Evolutionary conservation across 2,888 invertebrate genomes (phyloP), one percentile per base, ranked within the genome.

Genomic region (Galeopsomyia nigrocyanea): DNA sequence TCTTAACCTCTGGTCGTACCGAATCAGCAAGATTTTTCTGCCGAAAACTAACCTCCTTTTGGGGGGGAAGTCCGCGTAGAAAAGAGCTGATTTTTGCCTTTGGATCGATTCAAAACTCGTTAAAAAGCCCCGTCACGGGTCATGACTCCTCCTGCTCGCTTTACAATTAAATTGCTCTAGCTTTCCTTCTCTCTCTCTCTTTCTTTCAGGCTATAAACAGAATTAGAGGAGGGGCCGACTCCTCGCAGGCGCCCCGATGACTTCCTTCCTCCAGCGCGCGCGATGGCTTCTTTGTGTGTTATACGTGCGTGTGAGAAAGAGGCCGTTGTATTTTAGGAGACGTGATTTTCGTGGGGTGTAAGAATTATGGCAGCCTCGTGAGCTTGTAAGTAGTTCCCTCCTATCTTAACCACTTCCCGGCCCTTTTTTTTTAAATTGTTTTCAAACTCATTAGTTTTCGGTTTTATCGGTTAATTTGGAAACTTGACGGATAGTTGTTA

Each of bases 111-210:
- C 39, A 39, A 51, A 17, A 17, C 51, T 51, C 51, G 51, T 39
- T 39, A 39, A 39, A 17, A n/a, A 46, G 63, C 62, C 50, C 26
- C 63, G 69, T 69, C 22, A 69, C 63, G 69, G 69, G 51, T 49
- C 63, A 69, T 69, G 69, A 63, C 61, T 62, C 67, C 60, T 62
- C 57, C 72, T 39, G 53, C 67, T 60, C 58, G 64, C 65, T 73
- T 68, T 63, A 73, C 73, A 73, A 73, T 73, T 73, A 73, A 73
- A 73, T 73, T 68, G 63, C 73, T 60, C 64, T 47, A 55, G 26
- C 50, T 57, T 17, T 19, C 39, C 55, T 39, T 39, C 39, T 39
- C 39, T 39, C 39, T 31, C 31, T 31, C 31, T 31, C 31, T 31
- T 7, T 31, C 31, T 39, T 13, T 39, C 16, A 16, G 66, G 17